Conservation (phyloP, 2,797 vertebrate genomes). For the Neosilurus mollespiculum region DNA sequence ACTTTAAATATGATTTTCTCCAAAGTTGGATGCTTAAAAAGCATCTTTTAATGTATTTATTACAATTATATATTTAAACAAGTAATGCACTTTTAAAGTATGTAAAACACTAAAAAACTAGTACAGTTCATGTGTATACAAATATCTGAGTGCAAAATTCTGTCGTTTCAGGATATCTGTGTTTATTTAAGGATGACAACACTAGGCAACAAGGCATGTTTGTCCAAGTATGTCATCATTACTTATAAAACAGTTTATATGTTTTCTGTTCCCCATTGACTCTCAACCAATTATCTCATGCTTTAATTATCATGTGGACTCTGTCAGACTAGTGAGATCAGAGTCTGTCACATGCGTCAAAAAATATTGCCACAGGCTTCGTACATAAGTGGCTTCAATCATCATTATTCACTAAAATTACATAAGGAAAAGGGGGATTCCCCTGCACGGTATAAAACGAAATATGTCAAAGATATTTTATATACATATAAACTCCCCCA, state of each 20-base stretch:
- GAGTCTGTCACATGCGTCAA: neutral
- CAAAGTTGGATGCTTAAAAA: too few species aligned
- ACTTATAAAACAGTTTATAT: slow-evolving; percentile 1
- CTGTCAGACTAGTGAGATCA: slow-evolving; percentile 32
- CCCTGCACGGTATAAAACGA: too few species aligned
- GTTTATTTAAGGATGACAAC: slow-evolving; percentile 22
- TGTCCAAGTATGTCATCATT: slow-evolving; percentile 4
- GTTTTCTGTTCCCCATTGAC: slow-evolving; percentile 32
- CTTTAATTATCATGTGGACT: slow-evolving; percentile 44
- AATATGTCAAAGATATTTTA: too few species aligned
- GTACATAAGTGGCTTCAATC: neutral
- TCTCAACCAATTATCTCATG: slow-evolving; percentile 50
- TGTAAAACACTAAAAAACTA: too few species aligned
- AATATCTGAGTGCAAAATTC: neutral
- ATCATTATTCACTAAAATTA: neutral
- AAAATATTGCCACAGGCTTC: neutral
- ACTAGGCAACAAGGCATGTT: neutral
- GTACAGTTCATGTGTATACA: too few species aligned
- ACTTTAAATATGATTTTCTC: too few species aligned
- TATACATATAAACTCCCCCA: too few species aligned
- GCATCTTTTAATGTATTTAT: too few species aligned
- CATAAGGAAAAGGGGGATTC: neutral
- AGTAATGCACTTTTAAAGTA: too few species aligned
- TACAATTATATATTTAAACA: too few species aligned
- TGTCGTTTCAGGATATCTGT: too few species aligned